phyloP scores from a whole-genome alignment of 2,113 vertebrate genomes.

The Orycteropus afer region DNA sequence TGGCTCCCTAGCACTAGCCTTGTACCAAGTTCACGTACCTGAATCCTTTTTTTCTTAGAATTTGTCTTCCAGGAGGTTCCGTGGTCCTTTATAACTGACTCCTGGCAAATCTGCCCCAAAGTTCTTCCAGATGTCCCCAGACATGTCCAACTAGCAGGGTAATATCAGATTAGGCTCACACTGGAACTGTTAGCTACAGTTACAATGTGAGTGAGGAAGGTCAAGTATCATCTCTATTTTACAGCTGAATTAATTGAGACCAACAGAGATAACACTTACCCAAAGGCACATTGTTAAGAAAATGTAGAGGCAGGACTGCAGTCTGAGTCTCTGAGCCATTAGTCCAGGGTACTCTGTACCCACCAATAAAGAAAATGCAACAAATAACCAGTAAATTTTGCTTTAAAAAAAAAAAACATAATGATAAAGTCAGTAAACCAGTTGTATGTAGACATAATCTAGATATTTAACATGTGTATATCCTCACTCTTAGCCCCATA shows the following conservation, averaged over 20 bases:
- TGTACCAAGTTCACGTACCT: background rate
- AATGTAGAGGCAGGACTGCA: background rate
- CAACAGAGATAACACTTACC: constrained; percentile 11
- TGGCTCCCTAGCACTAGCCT: background rate
- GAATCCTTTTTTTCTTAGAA: background rate
- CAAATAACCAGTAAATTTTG: constrained; percentile 7
- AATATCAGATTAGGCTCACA: constrained; percentile 7
- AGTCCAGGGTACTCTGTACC: background rate
- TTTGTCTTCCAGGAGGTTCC: background rate
- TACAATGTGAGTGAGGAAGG: background rate
- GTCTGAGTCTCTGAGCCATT: background rate
- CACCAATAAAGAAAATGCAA: background rate
- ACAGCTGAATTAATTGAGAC: background rate
- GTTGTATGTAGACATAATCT: background rate
- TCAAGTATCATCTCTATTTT: background rate
- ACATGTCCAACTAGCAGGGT: background rate
- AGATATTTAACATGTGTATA: background rate
- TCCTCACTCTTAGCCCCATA: background rate
- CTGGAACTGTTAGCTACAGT: background rate
- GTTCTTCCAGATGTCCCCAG: constrained; percentile 3
- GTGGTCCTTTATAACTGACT: background rate
- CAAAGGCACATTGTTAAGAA: background rate
- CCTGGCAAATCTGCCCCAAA: background rate
- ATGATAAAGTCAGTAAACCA: constrained; percentile 45
- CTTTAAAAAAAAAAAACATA: background rate